phyloP scores from a whole-genome alignment of 2,113 vertebrate species.

The Pica pica region DNA sequence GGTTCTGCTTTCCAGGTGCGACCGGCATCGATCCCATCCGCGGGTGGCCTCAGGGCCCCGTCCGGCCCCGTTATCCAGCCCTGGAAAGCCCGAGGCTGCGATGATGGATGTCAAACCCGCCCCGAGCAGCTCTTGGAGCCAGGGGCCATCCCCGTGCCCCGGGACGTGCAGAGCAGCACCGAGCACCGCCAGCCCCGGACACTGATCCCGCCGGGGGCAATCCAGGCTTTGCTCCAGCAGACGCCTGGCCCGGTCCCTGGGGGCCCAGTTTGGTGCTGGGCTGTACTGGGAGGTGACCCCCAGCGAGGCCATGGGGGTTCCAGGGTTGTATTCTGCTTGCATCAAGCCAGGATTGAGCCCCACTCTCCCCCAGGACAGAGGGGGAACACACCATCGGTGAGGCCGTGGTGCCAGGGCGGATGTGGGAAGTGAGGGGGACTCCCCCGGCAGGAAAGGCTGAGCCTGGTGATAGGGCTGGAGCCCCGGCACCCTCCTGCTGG shows the following conservation, averaged over 20 bases:
- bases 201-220: rapidly evolving
- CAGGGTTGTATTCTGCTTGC: too few species aligned
- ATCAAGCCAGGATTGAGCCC: neutral
- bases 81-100: neutral
- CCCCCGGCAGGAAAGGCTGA: neutral
- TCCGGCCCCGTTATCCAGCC: rapidly evolving
- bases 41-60: rapidly evolving
- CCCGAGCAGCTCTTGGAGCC: rapidly evolving
- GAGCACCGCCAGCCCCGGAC: rapidly evolving
- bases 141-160: rapidly evolving
- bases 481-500: rapidly evolving
- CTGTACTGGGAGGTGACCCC: neutral
- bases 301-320: rapidly evolving
- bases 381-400: rapidly evolving
- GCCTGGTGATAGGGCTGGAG: neutral
- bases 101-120: neutral
- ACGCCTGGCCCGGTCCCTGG: rapidly evolving
- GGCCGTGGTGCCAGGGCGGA: rapidly evolving
- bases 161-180: neutral
- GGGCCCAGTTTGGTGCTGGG: neutral
- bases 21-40: rapidly evolving
- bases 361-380: rapidly evolving
- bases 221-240: rapidly evolving
- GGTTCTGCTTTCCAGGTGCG: rapidly evolving
- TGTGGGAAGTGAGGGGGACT: rapidly evolving